Evolutionary conservation across 2,113 vertebrate species (phyloP).

Genomic region (Clarias gariepinus): DNA sequence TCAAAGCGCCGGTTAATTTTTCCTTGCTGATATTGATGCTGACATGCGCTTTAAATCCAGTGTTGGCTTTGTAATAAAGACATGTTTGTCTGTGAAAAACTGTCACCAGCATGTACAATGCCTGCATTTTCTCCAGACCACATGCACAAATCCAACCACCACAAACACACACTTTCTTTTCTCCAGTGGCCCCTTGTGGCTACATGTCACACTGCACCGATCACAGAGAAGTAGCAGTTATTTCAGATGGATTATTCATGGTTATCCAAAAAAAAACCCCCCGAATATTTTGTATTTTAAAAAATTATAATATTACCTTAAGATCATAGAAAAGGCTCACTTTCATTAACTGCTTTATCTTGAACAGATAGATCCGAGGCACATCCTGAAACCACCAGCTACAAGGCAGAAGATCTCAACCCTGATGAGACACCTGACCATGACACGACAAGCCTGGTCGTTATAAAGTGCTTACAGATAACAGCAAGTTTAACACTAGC

Average conservation of each 20-base stretch:
- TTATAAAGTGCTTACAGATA: not conserved
- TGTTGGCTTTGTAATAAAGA: not conserved
- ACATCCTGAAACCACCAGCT: not conserved
- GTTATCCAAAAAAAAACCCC: too few relatives aligned
- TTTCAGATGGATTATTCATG: not conserved
- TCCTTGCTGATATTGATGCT: not conserved
- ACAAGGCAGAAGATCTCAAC: not conserved
- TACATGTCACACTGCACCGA: not conserved
- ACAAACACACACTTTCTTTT: not conserved
- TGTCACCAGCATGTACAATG: conserved; percentile 24
- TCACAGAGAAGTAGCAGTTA: not conserved
- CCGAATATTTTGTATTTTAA: too few relatives aligned
- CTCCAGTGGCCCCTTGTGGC: conserved; percentile 40
- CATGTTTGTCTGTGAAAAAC: not conserved
- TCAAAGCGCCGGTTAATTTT: not conserved
- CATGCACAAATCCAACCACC: not conserved
- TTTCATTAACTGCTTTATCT: too few relatives aligned
- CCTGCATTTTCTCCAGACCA: not conserved
- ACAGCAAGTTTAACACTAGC: too few relatives aligned
- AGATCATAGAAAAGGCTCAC: too few relatives aligned
- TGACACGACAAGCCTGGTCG: not conserved
- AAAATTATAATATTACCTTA: too few relatives aligned
- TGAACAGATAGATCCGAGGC: too few relatives aligned
- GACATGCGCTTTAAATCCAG: not conserved
- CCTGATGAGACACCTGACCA: not conserved